Conservation (phyloP, 2,113 vertebrate species). For the Dipodomys ordii region DNA sequence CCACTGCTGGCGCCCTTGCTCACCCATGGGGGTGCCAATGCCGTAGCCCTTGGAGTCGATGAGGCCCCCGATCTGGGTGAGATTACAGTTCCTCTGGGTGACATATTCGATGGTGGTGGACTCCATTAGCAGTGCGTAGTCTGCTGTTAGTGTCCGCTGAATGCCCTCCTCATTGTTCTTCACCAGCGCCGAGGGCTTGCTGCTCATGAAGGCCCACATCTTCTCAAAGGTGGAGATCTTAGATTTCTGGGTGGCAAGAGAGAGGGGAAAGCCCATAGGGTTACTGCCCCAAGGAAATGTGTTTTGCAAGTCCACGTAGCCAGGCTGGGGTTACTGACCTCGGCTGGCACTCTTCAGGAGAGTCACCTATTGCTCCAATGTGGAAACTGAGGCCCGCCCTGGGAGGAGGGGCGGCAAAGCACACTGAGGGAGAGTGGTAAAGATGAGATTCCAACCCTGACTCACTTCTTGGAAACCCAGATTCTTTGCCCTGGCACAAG, state of each 20-base stretch:
- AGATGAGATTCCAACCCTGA: background rate
- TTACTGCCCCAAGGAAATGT: background rate
- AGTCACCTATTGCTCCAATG: background rate
- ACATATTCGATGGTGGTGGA: slow-evolving; percentile 98
- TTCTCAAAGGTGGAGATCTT: slow-evolving; percentile 99
- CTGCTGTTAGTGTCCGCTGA: slow-evolving; percentile 95
- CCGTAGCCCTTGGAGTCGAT: slow-evolving; percentile 99
- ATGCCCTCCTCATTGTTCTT: slow-evolving; percentile 98
- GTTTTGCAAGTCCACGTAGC: rapidly evolving
- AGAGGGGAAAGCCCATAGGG: background rate
- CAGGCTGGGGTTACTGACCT: background rate
- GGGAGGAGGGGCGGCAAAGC: too few relatives aligned
- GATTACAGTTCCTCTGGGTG: slow-evolving; percentile 97
- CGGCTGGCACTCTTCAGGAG: background rate
- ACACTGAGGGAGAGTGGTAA: background rate
- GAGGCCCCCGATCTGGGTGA: slow-evolving; percentile 97
- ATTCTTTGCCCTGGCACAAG: background rate
- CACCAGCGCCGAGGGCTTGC: slow-evolving; percentile 95
- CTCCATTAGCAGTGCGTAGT: slow-evolving; percentile 98
- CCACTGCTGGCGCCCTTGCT: background rate
- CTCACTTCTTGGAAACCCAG: background rate
- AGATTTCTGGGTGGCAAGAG: slow-evolving; percentile 91
- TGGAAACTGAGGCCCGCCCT: slow-evolving; percentile 8
- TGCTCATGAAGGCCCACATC: slow-evolving; percentile 99
- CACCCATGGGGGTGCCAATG: slow-evolving; percentile 98